A percentile compares a stretch with the other conserved stretches of the same genome.
phyloP scores from a whole-genome alignment of 2,888 invertebrate species.

The Morpho achilles region DNA sequence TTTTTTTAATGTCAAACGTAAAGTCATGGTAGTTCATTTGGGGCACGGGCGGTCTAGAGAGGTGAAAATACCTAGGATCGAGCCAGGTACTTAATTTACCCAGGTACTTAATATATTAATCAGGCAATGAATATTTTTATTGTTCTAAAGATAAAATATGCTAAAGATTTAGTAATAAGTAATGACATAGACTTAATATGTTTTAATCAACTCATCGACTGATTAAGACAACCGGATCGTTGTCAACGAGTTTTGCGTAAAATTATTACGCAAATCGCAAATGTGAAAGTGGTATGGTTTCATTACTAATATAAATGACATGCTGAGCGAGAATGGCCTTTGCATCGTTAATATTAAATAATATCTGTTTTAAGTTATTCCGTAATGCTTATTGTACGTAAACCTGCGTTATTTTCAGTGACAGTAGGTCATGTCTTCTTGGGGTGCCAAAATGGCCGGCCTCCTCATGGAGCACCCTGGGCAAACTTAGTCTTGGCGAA shows the following conservation, averaged over 20 bases:
- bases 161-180: no score
- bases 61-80: no score
- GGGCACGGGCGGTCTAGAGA: no score
- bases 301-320: conserved; percentile 15
- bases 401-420: no score
- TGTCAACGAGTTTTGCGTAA: conserved; percentile 23
- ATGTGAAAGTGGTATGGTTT: conserved; percentile 26
- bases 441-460: no score
- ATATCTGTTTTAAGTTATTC: neutral
- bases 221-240: conserved; percentile 13
- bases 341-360: conserved; percentile 10
- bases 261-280: conserved; percentile 24
- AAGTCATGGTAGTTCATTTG: no score
- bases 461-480: no score
- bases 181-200: neutral
- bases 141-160: neutral
- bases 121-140: neutral
- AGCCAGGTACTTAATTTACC: no score
- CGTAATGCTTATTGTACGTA: neutral
- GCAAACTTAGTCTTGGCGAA: no score
- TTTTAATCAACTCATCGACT: conserved; percentile 3
- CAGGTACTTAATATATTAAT: no score
- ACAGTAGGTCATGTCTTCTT: no score
- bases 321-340: conserved; percentile 13
- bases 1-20: no score